phyloP scores from a whole-genome alignment of 2,797 vertebrate species.

The Schizothorax lantsangensis region DNA sequence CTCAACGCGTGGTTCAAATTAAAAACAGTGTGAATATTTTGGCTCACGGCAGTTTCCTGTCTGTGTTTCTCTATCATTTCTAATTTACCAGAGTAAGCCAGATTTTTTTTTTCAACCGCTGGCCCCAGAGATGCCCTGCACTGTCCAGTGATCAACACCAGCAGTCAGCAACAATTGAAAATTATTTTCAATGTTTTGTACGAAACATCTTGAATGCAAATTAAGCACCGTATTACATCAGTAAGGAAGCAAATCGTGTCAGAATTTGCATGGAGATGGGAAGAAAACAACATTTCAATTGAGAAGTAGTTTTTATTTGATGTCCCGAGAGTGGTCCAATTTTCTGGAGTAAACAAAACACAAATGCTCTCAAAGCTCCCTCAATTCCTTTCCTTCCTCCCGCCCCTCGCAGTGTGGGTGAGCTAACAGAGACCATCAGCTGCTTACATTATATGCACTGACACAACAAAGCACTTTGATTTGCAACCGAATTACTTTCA shows the following conservation, averaged over 20 bases:
- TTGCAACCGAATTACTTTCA: constrained; percentile 39
- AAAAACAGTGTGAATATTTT: constrained; percentile 14
- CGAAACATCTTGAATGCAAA: constrained; percentile 27
- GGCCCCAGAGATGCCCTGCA: background rate
- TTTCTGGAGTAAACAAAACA: constrained; percentile 42
- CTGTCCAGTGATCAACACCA: background rate
- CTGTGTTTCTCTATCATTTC: constrained; percentile 7
- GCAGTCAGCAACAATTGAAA: constrained; percentile 17
- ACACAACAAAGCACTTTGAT: constrained; percentile 30
- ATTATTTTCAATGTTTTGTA: constrained; percentile 15
- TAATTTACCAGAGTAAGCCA: background rate
- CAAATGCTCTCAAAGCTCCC: constrained; percentile 30
- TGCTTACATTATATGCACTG: constrained; percentile 15
- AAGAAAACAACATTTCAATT: constrained; percentile 45
- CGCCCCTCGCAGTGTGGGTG: background rate
- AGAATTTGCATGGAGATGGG: constrained; percentile 38
- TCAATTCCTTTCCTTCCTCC: constrained; percentile 9
- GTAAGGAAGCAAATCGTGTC: constrained; percentile 9
- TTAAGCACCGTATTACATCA: background rate
- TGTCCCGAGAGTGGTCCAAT: constrained; percentile 28
- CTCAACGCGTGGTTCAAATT: background rate
- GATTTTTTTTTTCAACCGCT: background rate
- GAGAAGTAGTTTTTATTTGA: constrained; percentile 36
- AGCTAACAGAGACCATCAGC: constrained; percentile 9
- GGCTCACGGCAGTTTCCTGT: background rate